Evolutionary conservation across 2,113 vertebrate species (phyloP), one percentile per base, ranked within the genome.

Genomic region (Tragelaphus strepsiceros): DNA sequence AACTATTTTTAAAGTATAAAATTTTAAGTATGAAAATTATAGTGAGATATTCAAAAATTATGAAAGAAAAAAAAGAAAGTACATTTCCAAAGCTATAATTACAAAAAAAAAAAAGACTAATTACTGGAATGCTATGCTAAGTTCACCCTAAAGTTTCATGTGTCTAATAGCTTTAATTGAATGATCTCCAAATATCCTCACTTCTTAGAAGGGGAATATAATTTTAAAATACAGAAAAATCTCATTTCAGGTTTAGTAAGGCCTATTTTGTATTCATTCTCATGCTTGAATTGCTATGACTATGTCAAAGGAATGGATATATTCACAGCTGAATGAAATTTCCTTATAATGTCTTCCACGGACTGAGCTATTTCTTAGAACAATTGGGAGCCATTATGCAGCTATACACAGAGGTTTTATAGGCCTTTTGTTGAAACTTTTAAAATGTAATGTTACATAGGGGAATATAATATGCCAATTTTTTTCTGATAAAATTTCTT

Each of bases 311-410:
- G 62, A 97, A 97, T 89, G 87, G 13, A 94, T 88, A 96, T 95
- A 97, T 96, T 98, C 97, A 74, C 22, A 71, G 46, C 67, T 77
- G 88, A 96, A 96, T 93, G 71, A 97, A 97, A 98, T 98, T 96
- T 97, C 96, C 96, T 95, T 98, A 87, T 98, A 98, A 97, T 93
- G 94, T 96, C 97, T 98, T 98, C 90, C 88, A 97, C 61, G 49
- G 88, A 94, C 88, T 90, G 43, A 91, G 95, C 78, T 97, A 95
- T 98, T 98, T 98, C 90, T 93, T 95, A 94, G 96, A 97, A 98
- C 97, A 97, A 96, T 58, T 92, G 94, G 90, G 97, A 98, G 58
- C 62, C 89, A 96, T 98, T 96, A 97, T 61, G n/a, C 24, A 95
- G 95, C 94, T 94, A 96, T 88, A 98, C 81, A 94, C 19, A 95